phyloP scores from a whole-genome alignment of 2,888 invertebrate genomes.

The Tortricodes alternella region DNA sequence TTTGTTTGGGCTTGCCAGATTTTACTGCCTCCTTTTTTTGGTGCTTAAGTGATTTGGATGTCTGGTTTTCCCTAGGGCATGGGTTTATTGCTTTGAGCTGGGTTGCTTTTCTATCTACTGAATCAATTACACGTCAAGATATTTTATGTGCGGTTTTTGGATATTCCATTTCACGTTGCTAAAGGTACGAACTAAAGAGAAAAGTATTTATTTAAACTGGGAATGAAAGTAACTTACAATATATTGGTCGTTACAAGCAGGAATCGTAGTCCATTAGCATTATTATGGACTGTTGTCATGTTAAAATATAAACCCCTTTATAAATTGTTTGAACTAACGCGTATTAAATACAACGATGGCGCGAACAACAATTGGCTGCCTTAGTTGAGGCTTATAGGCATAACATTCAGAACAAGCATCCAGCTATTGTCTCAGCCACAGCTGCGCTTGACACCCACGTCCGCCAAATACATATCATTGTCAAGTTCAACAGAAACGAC shows the following conservation, averaged over 20 bases:
- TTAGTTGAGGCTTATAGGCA: constrained; percentile 39
- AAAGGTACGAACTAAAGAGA: too few species aligned
- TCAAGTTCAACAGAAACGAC: constrained; percentile 64
- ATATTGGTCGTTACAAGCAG: too few species aligned
- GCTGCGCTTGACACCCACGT: constrained; percentile 56
- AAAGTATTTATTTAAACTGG: too few species aligned
- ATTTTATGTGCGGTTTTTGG: too few species aligned
- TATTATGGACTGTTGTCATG: too few species aligned
- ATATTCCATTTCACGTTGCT: too few species aligned
- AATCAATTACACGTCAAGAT: neutral
- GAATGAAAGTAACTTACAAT: too few species aligned
- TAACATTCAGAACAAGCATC: constrained; percentile 49
- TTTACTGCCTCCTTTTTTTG: neutral
- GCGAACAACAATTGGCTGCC: constrained; percentile 16
- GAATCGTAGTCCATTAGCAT: too few species aligned
- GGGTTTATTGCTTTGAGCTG: neutral
- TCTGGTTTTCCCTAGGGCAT: neutral
- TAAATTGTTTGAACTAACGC: too few species aligned
- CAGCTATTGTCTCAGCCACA: constrained; percentile 61
- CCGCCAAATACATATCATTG: constrained; percentile 66
- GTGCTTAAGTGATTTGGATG: neutral
- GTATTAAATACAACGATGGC: neutral
- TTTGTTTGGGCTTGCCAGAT: neutral
- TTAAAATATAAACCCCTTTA: too few species aligned
- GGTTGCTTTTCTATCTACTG: neutral